Base-by-base conservation (phyloP, 2,888 invertebrate genomes). In the Aphodius sticticus region DNA sequence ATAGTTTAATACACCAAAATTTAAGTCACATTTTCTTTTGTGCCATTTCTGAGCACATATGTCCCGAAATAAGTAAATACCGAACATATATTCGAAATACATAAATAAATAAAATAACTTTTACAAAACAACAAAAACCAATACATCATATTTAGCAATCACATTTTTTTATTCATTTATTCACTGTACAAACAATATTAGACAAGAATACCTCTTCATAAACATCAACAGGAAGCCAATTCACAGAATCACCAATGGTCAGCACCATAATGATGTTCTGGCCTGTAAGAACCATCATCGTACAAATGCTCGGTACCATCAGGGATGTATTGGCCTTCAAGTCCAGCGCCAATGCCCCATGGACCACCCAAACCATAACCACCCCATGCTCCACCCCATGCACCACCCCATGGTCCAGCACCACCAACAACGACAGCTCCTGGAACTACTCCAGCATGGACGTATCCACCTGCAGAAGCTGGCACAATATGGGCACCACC, bases 251-350 rank as follows among this genome's bases (percentile, higher is more conserved):
- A 74, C 74, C 74, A 74, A 7, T 74, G 74, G 70, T 69, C 79
- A 38, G 71, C 70, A 53, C 69, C 74, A 37, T 35, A n/a, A 78
- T 80, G 78, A 78, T 76, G 82, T 75, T 84, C 86, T n/a, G 84
- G 85, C 77, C 85, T 86, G 82, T 86, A 87, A 69, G 86, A 84
- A 14, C 87, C 87, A 81, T 87, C 85, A 80, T 87, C 85, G 37
- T 53, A 53, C 1, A 53, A 36, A 26, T 74, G 74, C 53, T 70
- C 79, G 35, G 76, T 72, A 70, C 69, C 74, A 70, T 35, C 53
- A 9, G 53, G 53, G 12, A 53, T 53, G 53, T 53, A 53, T 53
- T 53, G 53, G 53, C 53, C 53, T 53, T 53, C 53, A 53, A 53
- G 53, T 79, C 79, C 79, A 76, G 71, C 5, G 6, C 79, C 69